Evolutionary conservation across 2,113 vertebrate species (phyloP), one percentile per base, ranked within the genome.

Genomic region (Syngnathus floridae): DNA sequence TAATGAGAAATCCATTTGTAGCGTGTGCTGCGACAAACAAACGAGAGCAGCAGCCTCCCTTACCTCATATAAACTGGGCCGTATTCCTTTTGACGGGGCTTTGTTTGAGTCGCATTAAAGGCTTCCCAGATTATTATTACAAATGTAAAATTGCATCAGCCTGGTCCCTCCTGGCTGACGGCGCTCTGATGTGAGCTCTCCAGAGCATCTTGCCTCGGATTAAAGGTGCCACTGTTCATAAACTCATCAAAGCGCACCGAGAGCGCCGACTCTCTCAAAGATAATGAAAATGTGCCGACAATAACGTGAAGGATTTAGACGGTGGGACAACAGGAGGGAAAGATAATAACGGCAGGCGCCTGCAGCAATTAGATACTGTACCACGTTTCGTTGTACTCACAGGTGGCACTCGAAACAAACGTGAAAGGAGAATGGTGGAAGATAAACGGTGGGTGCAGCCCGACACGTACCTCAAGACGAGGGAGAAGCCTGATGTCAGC

Each of bases 71-170:
- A 66, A 81, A 84, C 76, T 56, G 38, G 4, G 0, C 72, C 2
- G 8, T 74, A 84, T 82, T 77, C 74, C 78, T 85, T 72, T 58
- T 86, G 86, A 86, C 84, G 85, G 63, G 78, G 73, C 77, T 69
- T 82, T 62, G 74, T 86, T 77, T 79, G 84, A 83, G 75, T 83
- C 67, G 69, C 73, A 84, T 88, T 88, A 86, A 86, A 88, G 73
- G 79, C 84, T 86, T 85, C 83, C 83, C 70, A 75, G 82, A 88
- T 84, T 84, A 85, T 88, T 84, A 80, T 86, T 83, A 82, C 84
- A 76, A 72, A 84, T 83, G 83, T 80, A 76, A 76, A 84, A 85
- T 85, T 80, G 77, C 81, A 86, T 83, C 75, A 80, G 80, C 69
- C 61, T 10, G 70, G 54, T 56, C 78, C 82, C 79, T 77, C 76